Base-by-base conservation (phyloP, 2,888 invertebrate genomes). In the Hofmannophila pseudospretella region DNA sequence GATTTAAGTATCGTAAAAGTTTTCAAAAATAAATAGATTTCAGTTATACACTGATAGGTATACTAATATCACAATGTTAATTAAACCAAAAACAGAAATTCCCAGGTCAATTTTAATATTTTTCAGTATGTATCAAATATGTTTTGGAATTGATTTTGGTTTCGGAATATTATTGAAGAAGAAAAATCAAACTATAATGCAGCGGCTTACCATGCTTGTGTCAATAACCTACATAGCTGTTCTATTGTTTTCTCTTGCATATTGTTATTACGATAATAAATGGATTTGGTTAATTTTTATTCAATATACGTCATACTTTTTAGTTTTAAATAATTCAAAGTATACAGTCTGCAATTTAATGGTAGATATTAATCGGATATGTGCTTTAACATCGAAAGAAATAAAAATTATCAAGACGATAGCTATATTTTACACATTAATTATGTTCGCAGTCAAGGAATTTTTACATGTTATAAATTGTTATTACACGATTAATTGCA, bases 141-240 rank as follows among this genome's bases (percentile, higher is more conserved):
- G 14, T 19, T 36, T 36, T 9, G 38, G 38, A 10, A 16, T 38
- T 3, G 30, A 38, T 19, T 30, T 34, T 30, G 38, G 38, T 3
- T 38, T 38, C 19, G 7, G 28, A 3, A 11, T 5, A 5, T 12
- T 26, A 4, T 7, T 38, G 2, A 29, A 26, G 23, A 30, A 30
- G 13, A 34, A 31, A 3, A 22, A 19, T 30, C 16, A 34, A 25
- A 4, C 5, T 1, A 1, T 38, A 3, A 12, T 26, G 3, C 29
- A 31, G 4, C 10, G 25, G 16, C 20, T 19, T 4, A 31, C 30
- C n/a, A 7, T 31, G 10, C 7, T 29, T 5, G 7, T 38, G 4
- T 25, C 34, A 3, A 1, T 38, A 10, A 13, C 19, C 19, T 23
- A 14, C 12, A 20, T 34, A 7, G 11, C 19, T 1, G 19, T 30